Base-by-base conservation (phyloP, 2,888 invertebrate genomes). In the Margaritifera margaritifera region DNA sequence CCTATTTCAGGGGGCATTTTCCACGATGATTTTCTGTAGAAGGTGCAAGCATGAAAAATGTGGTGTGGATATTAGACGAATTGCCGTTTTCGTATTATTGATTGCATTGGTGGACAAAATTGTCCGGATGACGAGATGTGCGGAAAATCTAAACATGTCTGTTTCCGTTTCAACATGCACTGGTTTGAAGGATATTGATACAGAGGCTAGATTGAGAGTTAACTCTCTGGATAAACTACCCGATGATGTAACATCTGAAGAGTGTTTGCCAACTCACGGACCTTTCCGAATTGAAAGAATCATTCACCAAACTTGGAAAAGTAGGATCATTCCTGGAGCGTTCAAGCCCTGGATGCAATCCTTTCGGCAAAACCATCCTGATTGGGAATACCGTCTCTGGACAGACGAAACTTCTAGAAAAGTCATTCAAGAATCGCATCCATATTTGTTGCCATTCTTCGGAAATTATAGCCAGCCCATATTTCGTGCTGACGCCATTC, bases 341-440 rank as follows among this genome's bases (percentile, higher is more conserved):
- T 52, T 66, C 20, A 52, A 50, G 6, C 20, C 68, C 5, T 80
- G 77, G 79, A 66, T 81, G 52, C 50, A 68, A 27, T 72, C 77
- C 3, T 82, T 80, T 80, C 60, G 62, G 18, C 15, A 54, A 5
- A n/a, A 70, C n/a, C 70, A 82, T 61, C 82, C 81, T 1, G 69
- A 69, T 15, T 83, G 78, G 80, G 73, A 83, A 56, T 81, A 81
- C 72, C 78, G 79, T 77, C 69, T 84, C 18, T 84, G 84, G 84
- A 83, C 79, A 15, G 72, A 77, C 31, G 67, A 70, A 3, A 78
- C 74, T 52, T 77, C 75, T 18, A 57, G 72, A 22, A 50, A 50
- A 19, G 67, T 84, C 22, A 69, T 84, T 22, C 62, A 56, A 6
- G 64, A 61, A 18, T 67, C 72, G 25, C 82, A 76, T 69, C 78